A percentile compares a stretch with the other conserved stretches of the same genome.
Evolutionary conservation across 2,888 invertebrate genomes (phyloP).

Genomic region (Eulithis testata): DNA sequence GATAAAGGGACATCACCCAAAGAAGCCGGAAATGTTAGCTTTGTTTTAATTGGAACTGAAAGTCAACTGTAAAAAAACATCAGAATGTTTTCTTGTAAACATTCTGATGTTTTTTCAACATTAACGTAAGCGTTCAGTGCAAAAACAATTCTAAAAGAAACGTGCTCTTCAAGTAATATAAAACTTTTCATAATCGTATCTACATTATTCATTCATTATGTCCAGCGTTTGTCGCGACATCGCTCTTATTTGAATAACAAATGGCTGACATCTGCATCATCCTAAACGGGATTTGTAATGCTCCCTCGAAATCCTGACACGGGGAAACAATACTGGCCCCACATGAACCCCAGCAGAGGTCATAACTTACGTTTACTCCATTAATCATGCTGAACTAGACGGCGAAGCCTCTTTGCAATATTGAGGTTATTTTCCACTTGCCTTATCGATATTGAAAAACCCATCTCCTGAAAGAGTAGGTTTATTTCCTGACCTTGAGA

Average conservation of each 20-base stretch:
- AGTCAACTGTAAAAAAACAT: conserved; percentile 20
- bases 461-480: conserved; percentile 1
- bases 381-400: conserved; percentile 43
- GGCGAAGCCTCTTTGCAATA: conserved; percentile 35
- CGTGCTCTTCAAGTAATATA: conserved; percentile 42
- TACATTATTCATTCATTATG: conserved; percentile 79
- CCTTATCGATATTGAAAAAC: conserved; percentile 24
- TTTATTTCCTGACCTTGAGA: conserved; percentile 16
- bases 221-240: conserved; percentile 75
- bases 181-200: conserved; percentile 76
- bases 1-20: conserved; percentile 16
- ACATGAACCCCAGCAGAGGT: conserved; percentile 51
- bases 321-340: conserved; percentile 58
- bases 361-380: conserved; percentile 50
- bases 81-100: conserved; percentile 6
- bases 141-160: conserved; percentile 3
- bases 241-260: conserved; percentile 80
- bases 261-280: conserved; percentile 78
- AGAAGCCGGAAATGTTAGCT: conserved; percentile 54
- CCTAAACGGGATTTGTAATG: conserved; percentile 63
- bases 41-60: conserved; percentile 73
- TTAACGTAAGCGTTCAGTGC: conserved; percentile 1
- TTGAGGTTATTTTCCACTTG: conserved; percentile 33
- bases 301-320: conserved; percentile 59
- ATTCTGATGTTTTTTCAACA: neutral